Percentiles rank a stretch among this genome's conserved stretches.
phyloP scores from a whole-genome alignment of 1,140 invertebrate genomes.

The Zaprionus gabonicus region DNA sequence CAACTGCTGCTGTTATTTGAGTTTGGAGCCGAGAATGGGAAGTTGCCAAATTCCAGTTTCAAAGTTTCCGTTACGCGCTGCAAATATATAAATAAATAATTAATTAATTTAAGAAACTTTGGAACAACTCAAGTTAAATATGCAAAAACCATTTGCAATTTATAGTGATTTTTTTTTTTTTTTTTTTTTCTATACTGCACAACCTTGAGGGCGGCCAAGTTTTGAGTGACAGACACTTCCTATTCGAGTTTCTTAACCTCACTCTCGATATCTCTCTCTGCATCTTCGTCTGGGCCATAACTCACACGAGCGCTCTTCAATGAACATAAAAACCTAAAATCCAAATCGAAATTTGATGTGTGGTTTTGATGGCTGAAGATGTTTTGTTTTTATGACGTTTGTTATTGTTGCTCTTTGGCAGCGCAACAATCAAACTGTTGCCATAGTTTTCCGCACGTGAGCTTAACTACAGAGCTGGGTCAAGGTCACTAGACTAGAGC shows the following conservation, averaged over 20 bases:
- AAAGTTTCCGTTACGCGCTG: slow-evolving; percentile 21
- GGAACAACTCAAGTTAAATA: background rate
- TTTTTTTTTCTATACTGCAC: background rate
- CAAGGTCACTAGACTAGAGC: slow-evolving; percentile 15
- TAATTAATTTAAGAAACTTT: background rate
- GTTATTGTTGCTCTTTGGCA: background rate
- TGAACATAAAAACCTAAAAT: slow-evolving; percentile 23
- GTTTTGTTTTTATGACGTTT: background rate
- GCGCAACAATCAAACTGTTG: slow-evolving; percentile 12
- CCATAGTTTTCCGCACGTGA: background rate
- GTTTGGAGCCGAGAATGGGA: slow-evolving; percentile 1
- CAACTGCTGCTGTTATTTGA: background rate
- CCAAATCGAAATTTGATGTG: slow-evolving; percentile 16
- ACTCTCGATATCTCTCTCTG: slow-evolving; percentile 6
- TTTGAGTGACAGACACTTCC: slow-evolving; percentile 33
- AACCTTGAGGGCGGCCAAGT: slow-evolving; percentile 37
- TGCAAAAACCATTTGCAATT: slow-evolving; percentile 15
- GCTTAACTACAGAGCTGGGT: slow-evolving; percentile 23
- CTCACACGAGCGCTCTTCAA: slow-evolving; percentile 20
- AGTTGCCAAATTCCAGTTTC: slow-evolving; percentile 2
- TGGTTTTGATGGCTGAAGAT: slow-evolving; percentile 3
- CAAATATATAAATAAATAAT: slow-evolving; percentile 25
- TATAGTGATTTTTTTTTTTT: background rate
- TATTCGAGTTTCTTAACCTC: slow-evolving; percentile 49
- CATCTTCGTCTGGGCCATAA: slow-evolving; percentile 16